Evolutionary conservation across 2,113 vertebrate species (phyloP), one percentile per base, ranked within the genome.

Genomic region (Brienomyrus brachyistius): DNA sequence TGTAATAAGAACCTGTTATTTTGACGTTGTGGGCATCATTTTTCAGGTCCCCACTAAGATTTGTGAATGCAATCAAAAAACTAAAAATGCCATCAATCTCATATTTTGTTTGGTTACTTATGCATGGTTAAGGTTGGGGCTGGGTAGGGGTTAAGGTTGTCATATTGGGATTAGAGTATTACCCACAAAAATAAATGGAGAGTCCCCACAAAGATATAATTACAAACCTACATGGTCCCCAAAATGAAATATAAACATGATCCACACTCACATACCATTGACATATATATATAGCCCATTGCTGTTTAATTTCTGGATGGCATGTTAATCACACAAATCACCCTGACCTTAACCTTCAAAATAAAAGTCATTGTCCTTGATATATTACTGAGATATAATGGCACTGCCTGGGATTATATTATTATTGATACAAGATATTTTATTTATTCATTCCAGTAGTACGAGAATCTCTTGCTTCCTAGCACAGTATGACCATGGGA

Each of bases 401-500:
- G 96, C 93, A 94, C 95, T 94, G 93, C 92, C 92, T 90, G 92
- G 95, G 96, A 97, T 97, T 97, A 94, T 77, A 77, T 77, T 43
- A 80, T 80, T 43, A 80, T 95, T 94, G 95, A 96, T 96, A 96
- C 95, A 94, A 95, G 94, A 94, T 95, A 94, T 94, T 95, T 96
- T 80, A 43, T 94, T 97, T 96, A 96, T 95, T 92, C 89, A 90
- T 91, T 90, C 92, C 94, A 94, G 94, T 94, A 93, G 95, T 94
- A 94, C 93, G 92, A 90, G 95, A 96, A 95, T 95, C 95, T 97
- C 95, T 96, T 96, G 94, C 95, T 96, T 96, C 95, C 94, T 94
- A 80, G 95, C 95, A 95, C 95, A 96, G 95, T 95, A 94, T 93
- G 94, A 98, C 97, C 96, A 96, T 93, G 94, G 94, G 96, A 98